These are phyloP conservation scores for Crotophaga sulcirostris DNA, from an alignment of 2,113 vertebrate species.

Conservation along the genomic window DNA sequence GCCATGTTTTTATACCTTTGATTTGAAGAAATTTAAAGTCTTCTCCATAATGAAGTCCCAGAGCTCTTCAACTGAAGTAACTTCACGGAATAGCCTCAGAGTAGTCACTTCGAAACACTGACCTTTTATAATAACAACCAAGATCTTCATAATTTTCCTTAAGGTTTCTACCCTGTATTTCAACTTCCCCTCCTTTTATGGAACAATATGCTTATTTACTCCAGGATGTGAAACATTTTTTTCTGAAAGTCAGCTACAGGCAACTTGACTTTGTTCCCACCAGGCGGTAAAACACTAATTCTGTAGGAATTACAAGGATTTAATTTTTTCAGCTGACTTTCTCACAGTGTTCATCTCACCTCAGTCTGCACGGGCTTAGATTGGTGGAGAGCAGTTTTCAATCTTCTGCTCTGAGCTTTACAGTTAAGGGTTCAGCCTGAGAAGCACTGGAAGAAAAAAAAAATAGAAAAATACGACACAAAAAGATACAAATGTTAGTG, in stretches of 20 bases:
- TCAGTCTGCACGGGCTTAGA: neutral
- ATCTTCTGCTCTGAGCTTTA: neutral
- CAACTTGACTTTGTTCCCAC: neutral
- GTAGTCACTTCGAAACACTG: neutral
- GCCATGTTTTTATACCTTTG: neutral
- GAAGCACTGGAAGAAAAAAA: neutral
- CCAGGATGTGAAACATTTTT: neutral
- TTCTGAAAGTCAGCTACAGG: neutral
- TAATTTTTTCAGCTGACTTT: neutral
- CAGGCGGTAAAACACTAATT: neutral
- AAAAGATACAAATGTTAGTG: neutral
- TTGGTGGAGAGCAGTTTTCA: neutral
- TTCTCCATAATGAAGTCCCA: neutral
- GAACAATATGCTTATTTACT: neutral
- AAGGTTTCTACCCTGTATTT: neutral
- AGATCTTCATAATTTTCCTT: neutral
- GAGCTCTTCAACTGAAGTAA: neutral
- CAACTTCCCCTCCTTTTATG: neutral
- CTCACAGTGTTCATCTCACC: neutral
- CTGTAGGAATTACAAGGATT: neutral
- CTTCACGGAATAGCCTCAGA: neutral
- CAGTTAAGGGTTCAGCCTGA: neutral
- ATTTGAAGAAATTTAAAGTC: neutral
- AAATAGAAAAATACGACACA: no score
- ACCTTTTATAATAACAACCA: neutral